Evolutionary conservation across 2,888 invertebrate genomes (phyloP).

Genomic region (Nomada hirtipes): DNA sequence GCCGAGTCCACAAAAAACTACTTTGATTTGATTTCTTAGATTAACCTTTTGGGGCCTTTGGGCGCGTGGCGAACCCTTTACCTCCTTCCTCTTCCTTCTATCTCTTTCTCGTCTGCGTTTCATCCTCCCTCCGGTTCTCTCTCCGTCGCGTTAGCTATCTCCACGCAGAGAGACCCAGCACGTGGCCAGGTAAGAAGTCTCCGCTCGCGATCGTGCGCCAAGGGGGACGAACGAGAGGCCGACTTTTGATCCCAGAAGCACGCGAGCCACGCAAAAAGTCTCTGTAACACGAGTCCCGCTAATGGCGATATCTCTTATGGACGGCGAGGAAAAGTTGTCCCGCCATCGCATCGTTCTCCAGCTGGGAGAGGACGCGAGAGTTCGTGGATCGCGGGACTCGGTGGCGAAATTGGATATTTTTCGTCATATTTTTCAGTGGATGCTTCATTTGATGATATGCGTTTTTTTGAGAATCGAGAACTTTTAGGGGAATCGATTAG

Average conservation of each 20-base stretch:
- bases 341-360: not conserved
- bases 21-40: slow-evolving; percentile 82
- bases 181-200: slow-evolving; percentile 81
- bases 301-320: slow-evolving; percentile 45
- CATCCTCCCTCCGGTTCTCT: slow-evolving; percentile 39
- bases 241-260: slow-evolving; percentile 58
- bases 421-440: not conserved
- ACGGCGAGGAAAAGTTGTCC: slow-evolving; percentile 10
- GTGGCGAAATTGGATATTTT: not conserved
- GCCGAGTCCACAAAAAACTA: slow-evolving; percentile 74
- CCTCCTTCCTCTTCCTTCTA: slow-evolving; percentile 34
- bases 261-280: slow-evolving; percentile 54
- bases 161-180: slow-evolving; percentile 71
- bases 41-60: slow-evolving; percentile 78
- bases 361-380: not conserved
- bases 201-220: slow-evolving; percentile 31
- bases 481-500: slow-evolving; percentile 49
- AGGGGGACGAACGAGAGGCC: slow-evolving; percentile 23
- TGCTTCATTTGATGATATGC: not conserved
- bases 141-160: slow-evolving; percentile 9
- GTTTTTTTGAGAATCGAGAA: too few relatives aligned
- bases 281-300: slow-evolving; percentile 49
- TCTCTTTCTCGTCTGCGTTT: slow-evolving; percentile 16
- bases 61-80: slow-evolving; percentile 80
- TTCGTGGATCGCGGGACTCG: not conserved